Conservation (phyloP, 53 echinoderm and acorn worm genomes). For the Henricia sp. region DNA sequence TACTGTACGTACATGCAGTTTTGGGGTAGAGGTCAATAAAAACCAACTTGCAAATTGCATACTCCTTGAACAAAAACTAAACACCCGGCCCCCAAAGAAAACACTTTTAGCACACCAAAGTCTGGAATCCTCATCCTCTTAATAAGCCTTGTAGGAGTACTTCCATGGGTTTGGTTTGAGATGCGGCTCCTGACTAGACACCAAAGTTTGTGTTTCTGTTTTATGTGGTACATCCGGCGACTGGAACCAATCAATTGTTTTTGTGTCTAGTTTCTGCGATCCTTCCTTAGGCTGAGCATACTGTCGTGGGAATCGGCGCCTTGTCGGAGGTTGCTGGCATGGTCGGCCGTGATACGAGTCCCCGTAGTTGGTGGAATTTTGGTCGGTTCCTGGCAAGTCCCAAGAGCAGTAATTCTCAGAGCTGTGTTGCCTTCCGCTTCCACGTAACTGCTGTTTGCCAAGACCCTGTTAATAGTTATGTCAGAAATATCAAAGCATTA, state of each 20-base stretch:
- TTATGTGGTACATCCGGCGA: constrained; percentile 83
- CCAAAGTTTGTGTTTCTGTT: constrained; percentile 89
- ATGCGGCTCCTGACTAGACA: constrained; percentile 95
- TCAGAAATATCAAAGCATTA: too few relatives aligned
- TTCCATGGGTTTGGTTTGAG: constrained; percentile 97
- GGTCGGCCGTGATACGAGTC: constrained; percentile 74
- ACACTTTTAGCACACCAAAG: too few relatives aligned
- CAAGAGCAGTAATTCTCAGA: constrained; percentile 79
- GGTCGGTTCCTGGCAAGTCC: constrained; percentile 72
- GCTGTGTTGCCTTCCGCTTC: constrained; percentile 81
- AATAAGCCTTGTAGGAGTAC: constrained; percentile 91
- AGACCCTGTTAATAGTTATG: constrained; percentile 81
- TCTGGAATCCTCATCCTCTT: not conserved
- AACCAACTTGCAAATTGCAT: too few relatives aligned
- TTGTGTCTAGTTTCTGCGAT: constrained; percentile 73
- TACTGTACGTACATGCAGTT: too few relatives aligned
- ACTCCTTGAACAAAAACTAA: not conserved
- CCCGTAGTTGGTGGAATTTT: constrained; percentile 66
- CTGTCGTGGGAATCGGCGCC: constrained; percentile 80
- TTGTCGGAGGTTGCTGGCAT: constrained; percentile 81
- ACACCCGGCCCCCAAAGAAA: not conserved
- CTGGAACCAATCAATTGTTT: constrained; percentile 79
- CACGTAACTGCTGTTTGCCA: constrained; percentile 75
- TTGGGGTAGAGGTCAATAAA: too few relatives aligned
- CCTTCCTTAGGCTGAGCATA: constrained; percentile 76